Percentiles rank a stretch among this genome's conserved stretches.
These are phyloP conservation scores for Tribolium castaneum DNA, from an alignment of 1,140 invertebrate genomes.

Conservation along the genomic window DNA sequence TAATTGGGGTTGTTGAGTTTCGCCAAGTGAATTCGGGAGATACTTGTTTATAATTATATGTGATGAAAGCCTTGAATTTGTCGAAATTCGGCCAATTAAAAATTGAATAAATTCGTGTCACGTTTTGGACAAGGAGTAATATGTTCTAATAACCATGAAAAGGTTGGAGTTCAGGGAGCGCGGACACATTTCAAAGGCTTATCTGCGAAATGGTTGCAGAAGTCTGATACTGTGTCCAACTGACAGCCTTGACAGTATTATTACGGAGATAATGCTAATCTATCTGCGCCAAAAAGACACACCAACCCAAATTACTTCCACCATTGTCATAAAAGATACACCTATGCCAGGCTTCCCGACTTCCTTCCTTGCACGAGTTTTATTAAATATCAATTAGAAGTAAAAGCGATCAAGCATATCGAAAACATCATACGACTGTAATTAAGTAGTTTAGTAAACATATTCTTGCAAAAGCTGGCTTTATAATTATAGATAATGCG, in stretches of 20 bases:
- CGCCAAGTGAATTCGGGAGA: background rate
- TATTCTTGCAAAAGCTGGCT: slow-evolving; percentile 12
- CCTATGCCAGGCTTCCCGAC: background rate
- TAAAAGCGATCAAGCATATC: slow-evolving; percentile 3
- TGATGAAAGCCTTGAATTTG: background rate
- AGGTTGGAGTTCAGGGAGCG: slow-evolving; percentile 44
- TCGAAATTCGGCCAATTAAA: background rate
- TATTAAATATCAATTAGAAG: background rate
- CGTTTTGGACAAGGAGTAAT: slow-evolving; percentile 40
- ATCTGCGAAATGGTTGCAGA: slow-evolving; percentile 37
- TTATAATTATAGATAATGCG: slow-evolving; percentile 3
- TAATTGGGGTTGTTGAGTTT: slow-evolving; percentile 5
- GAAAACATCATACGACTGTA: background rate
- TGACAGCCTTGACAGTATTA: slow-evolving; percentile 39
- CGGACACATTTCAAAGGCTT: slow-evolving; percentile 41
- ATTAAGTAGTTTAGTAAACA: slow-evolving; percentile 9
- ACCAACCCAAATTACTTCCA: slow-evolving; percentile 7
- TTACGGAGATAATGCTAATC: slow-evolving; percentile 36
- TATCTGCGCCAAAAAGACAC: slow-evolving; percentile 17
- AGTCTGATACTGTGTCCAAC: slow-evolving; percentile 36
- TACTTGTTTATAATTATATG: slow-evolving; percentile 6
- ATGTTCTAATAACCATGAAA: slow-evolving; percentile 46
- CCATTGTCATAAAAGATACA: background rate
- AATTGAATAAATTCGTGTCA: slow-evolving; percentile 36
- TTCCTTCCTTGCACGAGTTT: background rate